Base-by-base conservation (phyloP, 1,140 invertebrate genomes). In the Apis mellifera region DNA sequence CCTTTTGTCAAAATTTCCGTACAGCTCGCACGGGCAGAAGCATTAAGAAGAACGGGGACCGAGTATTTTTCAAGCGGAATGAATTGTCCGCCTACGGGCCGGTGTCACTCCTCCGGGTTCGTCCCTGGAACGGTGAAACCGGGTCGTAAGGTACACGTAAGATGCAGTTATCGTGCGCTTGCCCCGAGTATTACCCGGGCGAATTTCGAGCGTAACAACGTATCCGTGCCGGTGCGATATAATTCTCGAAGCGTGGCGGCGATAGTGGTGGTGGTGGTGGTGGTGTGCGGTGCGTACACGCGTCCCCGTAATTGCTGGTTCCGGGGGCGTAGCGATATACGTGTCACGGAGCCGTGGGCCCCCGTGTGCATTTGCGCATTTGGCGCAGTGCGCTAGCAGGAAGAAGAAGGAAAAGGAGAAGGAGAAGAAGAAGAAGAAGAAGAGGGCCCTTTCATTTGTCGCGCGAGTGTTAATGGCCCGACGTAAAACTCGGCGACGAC, bases 401-500 rank as follows among this genome's bases (percentile, higher is more conserved):
- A 68, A 86, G 84, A n/a, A n/a, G n/a, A n/a, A n/a, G n/a, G n/a
- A n/a, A n/a, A n/a, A n/a, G n/a, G n/a, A n/a, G n/a, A n/a, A n/a
- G n/a, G n/a, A n/a, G n/a, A n/a, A n/a, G n/a, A n/a, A n/a, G n/a
- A n/a, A n/a, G n/a, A n/a, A n/a, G n/a, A n/a, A 89, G 83, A 81
- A 78, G 83, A 79, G 82, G 81, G 84, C 60, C 60, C 82, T 86
- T 90, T 89, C 89, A 90, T 91, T 91, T 90, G 90, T 91, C 89
- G 85, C 86, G 81, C 84, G 90, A 91, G 90, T 91, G 91, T 90
- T 91, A 92, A 92, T 92, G 86, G 89, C 85, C 86, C 15, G 88
- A 64, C 84, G 88, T 91, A 91, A 91, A 90, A 90, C 82, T 86
- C 82, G 55, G 62, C 84, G 85, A 89, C 86, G 55, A 65, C 84